Conservation (phyloP, 1,140 invertebrate species). For the Glossosoma conforme region DNA sequence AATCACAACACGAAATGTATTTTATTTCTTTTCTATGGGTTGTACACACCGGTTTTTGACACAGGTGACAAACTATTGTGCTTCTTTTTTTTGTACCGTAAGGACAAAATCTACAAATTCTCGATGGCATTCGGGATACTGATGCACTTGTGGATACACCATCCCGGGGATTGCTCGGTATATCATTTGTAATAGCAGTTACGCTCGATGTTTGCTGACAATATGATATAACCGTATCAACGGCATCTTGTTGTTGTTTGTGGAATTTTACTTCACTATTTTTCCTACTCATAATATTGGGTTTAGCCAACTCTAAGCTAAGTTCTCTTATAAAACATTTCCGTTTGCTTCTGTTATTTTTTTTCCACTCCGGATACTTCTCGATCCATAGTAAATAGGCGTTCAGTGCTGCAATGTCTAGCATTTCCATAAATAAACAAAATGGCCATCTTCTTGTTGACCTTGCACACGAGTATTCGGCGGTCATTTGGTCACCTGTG, state of each 20-base stretch:
- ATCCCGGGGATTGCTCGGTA: background rate
- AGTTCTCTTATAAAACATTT: conserved; percentile 7
- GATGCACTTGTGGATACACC: background rate
- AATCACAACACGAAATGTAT: background rate
- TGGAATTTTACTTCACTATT: conserved; percentile 3
- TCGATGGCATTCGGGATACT: background rate
- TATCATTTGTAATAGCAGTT: background rate
- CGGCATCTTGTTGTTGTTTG: conserved; percentile 6
- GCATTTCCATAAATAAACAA: background rate
- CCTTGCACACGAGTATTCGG: conserved; percentile 1
- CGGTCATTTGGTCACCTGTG: conserved; percentile 2
- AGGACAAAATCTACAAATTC: background rate
- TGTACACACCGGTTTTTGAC: background rate
- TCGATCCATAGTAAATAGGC: conserved; percentile 4
- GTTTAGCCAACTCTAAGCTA: conserved; percentile 3
- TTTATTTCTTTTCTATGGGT: background rate
- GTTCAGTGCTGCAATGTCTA: conserved; percentile 2
- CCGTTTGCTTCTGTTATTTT: conserved; percentile 2
- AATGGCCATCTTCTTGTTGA: conserved; percentile 8
- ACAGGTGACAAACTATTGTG: background rate
- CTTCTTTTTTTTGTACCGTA: background rate
- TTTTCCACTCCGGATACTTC: conserved; percentile 4
- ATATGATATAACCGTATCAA: background rate
- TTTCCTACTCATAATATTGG: conserved; percentile 3
- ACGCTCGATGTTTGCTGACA: background rate